These are phyloP conservation scores for Drosophila pandora DNA, from an alignment of 1,140 invertebrate genomes.

Conservation along the genomic window DNA sequence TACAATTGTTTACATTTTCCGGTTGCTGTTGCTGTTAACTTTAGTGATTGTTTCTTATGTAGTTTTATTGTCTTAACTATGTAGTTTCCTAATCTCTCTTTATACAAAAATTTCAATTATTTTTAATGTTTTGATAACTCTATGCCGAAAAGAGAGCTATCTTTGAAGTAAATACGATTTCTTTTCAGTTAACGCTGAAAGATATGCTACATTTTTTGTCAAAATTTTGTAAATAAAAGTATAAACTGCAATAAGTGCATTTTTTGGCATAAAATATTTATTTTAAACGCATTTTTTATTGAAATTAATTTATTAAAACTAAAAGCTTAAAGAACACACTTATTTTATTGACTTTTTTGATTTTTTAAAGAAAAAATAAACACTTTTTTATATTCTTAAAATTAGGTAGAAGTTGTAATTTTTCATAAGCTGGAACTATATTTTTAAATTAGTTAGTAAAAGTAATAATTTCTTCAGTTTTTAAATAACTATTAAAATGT, in stretches of 20 bases:
- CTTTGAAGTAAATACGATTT: not conserved
- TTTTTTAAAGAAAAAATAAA: no score
- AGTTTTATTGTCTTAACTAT: not conserved
- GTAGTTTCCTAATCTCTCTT: not conserved
- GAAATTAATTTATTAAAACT: no score
- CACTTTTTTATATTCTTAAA: no score
- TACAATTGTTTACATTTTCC: constrained; percentile 32
- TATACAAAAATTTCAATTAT: not conserved
- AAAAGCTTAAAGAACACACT: no score
- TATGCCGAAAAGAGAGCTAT: constrained; percentile 10
- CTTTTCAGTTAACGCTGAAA: not conserved
- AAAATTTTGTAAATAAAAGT: not conserved
- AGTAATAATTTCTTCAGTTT: no score
- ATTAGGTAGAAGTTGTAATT: no score
- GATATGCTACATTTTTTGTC: not conserved
- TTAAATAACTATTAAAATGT: no score
- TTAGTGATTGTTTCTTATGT: constrained; percentile 13
- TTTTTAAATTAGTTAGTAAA: no score
- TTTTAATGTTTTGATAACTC: not conserved
- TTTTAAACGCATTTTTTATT: not conserved
- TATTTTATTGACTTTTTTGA: no score
- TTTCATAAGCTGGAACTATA: no score
- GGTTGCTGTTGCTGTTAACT: constrained; percentile 5
- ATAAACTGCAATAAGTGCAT: not conserved
- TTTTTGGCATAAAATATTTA: not conserved